These are phyloP conservation scores for Anguilla anguilla DNA, from an alignment of 2,797 vertebrate species.

Conservation along the genomic window DNA sequence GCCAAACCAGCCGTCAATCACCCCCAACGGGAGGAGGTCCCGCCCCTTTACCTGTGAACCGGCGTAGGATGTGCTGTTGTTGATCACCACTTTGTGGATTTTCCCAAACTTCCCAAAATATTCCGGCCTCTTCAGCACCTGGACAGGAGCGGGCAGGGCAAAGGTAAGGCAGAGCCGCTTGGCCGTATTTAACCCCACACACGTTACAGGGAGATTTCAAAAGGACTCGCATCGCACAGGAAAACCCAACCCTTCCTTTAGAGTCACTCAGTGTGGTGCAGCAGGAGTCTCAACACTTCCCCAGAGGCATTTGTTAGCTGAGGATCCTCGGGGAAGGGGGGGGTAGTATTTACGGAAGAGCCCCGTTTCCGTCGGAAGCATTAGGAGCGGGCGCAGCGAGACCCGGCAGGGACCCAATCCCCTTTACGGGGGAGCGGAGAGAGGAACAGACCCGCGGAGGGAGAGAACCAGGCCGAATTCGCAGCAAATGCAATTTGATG, in stretches of 20 bases:
- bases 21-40: not conserved
- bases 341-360: not conserved
- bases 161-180: not conserved
- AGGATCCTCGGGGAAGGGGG: not conserved
- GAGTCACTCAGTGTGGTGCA: slow-evolving; percentile 44
- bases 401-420: not conserved
- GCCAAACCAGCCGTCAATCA: not conserved
- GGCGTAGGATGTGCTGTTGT: slow-evolving; percentile 91
- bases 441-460: not conserved
- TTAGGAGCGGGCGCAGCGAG: not conserved
- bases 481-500: too few relatives aligned
- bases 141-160: slow-evolving; percentile 22
- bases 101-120: slow-evolving; percentile 93
- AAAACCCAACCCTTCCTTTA: slow-evolving; percentile 28
- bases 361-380: not conserved
- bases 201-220: not conserved
- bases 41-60: slow-evolving; percentile 83
- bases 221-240: not conserved
- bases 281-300: slow-evolving; percentile 34
- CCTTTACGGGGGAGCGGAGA: not conserved
- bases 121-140: slow-evolving; percentile 90
- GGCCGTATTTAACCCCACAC: not conserved
- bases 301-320: slow-evolving; percentile 37
- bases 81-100: slow-evolving; percentile 93
- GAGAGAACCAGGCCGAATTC: too few relatives aligned